Evolutionary conservation across 2,888 invertebrate species (phyloP), one percentile per base, ranked within the genome.

Genomic region (Drosophila paramelanica): DNA sequence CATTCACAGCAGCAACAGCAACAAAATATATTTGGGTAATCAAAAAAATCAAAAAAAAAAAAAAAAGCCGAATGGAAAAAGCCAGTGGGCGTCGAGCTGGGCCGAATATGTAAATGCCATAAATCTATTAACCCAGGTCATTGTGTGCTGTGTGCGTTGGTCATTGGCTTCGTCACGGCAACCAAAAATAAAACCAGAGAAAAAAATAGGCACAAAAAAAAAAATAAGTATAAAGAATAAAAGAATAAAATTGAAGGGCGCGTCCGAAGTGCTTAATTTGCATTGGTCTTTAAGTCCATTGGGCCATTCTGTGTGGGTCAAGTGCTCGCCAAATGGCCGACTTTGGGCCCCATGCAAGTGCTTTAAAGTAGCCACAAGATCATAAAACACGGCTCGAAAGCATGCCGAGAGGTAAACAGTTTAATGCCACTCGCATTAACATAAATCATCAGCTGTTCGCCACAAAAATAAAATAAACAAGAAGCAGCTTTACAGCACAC

Each of bases 81-180:
- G 6, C 25, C 14, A 31, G 53, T 53, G 36, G 41, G 69, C 33
- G 68, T 42, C 39, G 27, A 51, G 51, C 31, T 45, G 46, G 33
- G 51, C 27, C 49, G 57, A 72, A 75, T 78, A 78, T 78, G 77
- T 79, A 79, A 79, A 78, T 79, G 80, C 45, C 68, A 79, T 79
- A 79, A 78, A 78, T 78, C 77, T 78, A 79, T 78, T 78, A 79
- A 56, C 62, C 60, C 46, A 39, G 80, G 59, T 46, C 61, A 65
- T 62, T 65, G 41, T 70, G 49, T 70, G 39, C 57, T 56, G 7
- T 31, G 27, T 31, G 31, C 3, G 58, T 49, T 75, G 67, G 61
- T 52, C 77, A 77, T 51, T 73, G 73, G 67, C 74, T 72, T 72
- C 61, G 58, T 62, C 51, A 56, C 73, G 74, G 43, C 25, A 39